Evolutionary conservation across 2,113 vertebrate species (phyloP), one percentile per base, ranked within the genome.

Genomic region (Paracyprichromis sp.): DNA sequence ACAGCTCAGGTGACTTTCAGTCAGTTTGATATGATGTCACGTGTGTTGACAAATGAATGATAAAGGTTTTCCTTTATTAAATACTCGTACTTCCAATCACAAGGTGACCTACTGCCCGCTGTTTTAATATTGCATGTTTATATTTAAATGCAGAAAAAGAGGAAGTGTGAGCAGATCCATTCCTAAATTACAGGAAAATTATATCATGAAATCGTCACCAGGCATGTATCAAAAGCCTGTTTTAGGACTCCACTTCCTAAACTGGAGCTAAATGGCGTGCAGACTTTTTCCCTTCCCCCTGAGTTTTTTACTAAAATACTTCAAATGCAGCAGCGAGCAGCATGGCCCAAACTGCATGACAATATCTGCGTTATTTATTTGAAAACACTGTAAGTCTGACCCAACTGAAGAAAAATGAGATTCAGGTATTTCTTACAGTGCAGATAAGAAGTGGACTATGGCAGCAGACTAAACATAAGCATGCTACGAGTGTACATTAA

Each of bases 231-330:
- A 19, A 47, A 76, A 76, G 24, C 0, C 24, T 76, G 14, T 47
- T 76, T 73, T 5, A 0, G 14, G 69, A 73, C 21, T 73, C 21
- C 40, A 47, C 40, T 76, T 17, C 0, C 24, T 76, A 76, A 76
- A 1, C 43, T 31, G 24, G 43, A 76, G 43, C 16, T 50, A n/a
- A 12, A 78, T 50, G 43, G 43, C 0, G 0, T 4, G 4, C 26
- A 78, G 6, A 29, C 4, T 0, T 47, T 26, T 76, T 5, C 24
- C 14, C 6, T 17, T 26, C 2, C 13, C 13, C 13, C n/a, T 40
- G 7, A 71, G 2, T 43, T 71, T 17, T 47, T 29, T 47, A 26
- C 3, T 45, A 7, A 45, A 45, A 73, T 26, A 73, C 43, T 10
- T 76, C 0, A 73, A 45, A 45, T 45, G 4, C 14, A 76, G 5